phyloP scores from a whole-genome alignment of 2,113 vertebrate species.

The Brevimyrus niger region DNA sequence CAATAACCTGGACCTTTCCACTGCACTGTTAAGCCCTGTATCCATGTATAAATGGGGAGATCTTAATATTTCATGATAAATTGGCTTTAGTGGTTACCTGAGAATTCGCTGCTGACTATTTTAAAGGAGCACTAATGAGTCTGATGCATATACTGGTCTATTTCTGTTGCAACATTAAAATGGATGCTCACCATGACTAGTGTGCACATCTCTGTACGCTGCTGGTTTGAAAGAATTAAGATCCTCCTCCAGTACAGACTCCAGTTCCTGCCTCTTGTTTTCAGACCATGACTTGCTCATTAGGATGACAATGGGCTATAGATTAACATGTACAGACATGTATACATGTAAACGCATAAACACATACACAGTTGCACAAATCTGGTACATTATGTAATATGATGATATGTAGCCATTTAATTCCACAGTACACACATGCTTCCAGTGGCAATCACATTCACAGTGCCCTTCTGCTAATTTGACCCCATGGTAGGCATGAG shows the following conservation, averaged over 20 bases:
- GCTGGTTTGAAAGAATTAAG: conserved; percentile 45
- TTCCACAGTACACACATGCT: not conserved
- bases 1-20: not conserved
- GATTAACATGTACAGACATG: conserved; percentile 11
- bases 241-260: conserved; percentile 40
- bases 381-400: not conserved
- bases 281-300: conserved; percentile 43
- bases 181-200: conserved; percentile 37
- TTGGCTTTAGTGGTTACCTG: not conserved
- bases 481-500: too few relatives aligned
- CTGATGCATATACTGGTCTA: not conserved
- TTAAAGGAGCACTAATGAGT: not conserved
- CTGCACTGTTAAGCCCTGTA: not conserved
- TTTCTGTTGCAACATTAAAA: not conserved
- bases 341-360: not conserved
- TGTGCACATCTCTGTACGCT: conserved; percentile 38
- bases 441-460: not conserved
- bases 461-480: not conserved
- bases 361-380: not conserved
- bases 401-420: not conserved
- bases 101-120: not conserved
- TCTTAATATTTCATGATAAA: not conserved
- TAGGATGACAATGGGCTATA: conserved; percentile 48
- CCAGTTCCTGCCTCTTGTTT: conserved; percentile 31
- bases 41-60: not conserved